phyloP scores from a whole-genome alignment of 2,888 invertebrate genomes.

The Craniophora ligustri region DNA sequence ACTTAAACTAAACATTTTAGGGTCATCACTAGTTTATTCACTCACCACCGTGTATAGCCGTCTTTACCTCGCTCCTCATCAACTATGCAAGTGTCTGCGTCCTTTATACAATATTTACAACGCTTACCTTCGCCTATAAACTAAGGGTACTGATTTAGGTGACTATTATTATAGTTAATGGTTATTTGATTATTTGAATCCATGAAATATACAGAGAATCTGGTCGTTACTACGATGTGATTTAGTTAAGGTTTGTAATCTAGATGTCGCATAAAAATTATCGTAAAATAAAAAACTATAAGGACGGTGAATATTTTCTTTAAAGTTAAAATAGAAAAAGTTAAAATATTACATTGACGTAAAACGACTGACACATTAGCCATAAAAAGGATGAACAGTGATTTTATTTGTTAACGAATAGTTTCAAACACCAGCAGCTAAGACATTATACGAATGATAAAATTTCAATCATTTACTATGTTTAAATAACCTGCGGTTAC shows the following conservation, averaged over 20 bases:
- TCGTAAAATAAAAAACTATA: conserved; percentile 45
- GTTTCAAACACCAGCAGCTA: conserved; percentile 37
- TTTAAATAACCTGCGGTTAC: too few species aligned
- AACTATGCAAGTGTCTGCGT: conserved; percentile 56
- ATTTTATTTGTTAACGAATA: conserved; percentile 30
- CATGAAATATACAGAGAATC: conserved; percentile 39
- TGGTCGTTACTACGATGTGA: conserved; percentile 33
- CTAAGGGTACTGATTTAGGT: conserved; percentile 59
- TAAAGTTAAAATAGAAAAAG: too few species aligned
- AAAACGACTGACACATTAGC: conserved; percentile 19
- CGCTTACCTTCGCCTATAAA: conserved; percentile 68
- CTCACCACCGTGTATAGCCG: conserved; percentile 50
- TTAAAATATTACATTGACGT: conserved; percentile 39
- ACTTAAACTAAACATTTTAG: conserved; percentile 34
- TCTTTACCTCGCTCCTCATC: conserved; percentile 59
- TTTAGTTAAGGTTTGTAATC: conserved; percentile 41
- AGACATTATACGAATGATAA: too few species aligned
- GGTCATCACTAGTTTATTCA: conserved; percentile 25
- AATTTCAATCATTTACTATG: too few species aligned
- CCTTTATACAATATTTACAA: conserved; percentile 73
- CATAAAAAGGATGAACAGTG: conserved; percentile 38
- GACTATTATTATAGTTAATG: conserved; percentile 56
- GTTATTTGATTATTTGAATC: conserved; percentile 53
- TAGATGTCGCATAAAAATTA: conserved; percentile 34
- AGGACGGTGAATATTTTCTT: conserved; percentile 42